phyloP scores from a whole-genome alignment of 2,888 invertebrate species.

The Polyommatus icarus region DNA sequence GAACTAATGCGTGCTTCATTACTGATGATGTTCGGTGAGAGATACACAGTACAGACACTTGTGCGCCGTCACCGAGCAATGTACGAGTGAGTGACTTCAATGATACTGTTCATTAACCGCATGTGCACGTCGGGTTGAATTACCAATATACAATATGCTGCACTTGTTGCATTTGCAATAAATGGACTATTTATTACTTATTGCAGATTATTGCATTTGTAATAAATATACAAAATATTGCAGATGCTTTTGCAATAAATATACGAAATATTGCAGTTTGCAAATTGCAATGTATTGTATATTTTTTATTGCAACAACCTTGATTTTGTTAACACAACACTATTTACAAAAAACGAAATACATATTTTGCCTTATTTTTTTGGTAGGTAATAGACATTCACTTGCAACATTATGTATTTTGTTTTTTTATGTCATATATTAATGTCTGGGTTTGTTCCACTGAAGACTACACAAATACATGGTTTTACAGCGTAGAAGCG shows the following conservation, averaged over 20 bases:
- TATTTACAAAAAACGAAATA: conserved; percentile 2
- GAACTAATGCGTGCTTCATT: conserved; percentile 58
- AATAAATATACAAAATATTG: not conserved
- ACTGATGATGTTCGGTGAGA: conserved; percentile 35
- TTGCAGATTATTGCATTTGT: not conserved
- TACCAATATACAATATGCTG: not conserved
- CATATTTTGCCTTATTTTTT: not conserved
- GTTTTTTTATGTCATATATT: not conserved
- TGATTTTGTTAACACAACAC: conserved; percentile 9
- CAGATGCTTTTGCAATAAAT: not conserved
- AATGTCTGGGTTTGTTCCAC: not conserved
- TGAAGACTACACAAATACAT: not conserved
- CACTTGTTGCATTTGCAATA: conserved; percentile 4
- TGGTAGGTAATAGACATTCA: not conserved
- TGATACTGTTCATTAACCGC: conserved; percentile 43
- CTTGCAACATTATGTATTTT: conserved; percentile 3
- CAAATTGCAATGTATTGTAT: not conserved
- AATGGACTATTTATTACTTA: not conserved
- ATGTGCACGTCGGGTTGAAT: conserved; percentile 38
- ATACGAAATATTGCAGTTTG: not conserved
- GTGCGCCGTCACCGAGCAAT: conserved; percentile 31
- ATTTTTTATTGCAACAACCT: not conserved
- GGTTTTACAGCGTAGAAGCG: conserved; percentile 15
- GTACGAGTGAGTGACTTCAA: conserved; percentile 44
- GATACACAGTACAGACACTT: conserved; percentile 15